Percentiles rank a stretch among this genome's conserved stretches.
phyloP scores from a whole-genome alignment of 2,113 vertebrate genomes.

The Rhea americana region DNA sequence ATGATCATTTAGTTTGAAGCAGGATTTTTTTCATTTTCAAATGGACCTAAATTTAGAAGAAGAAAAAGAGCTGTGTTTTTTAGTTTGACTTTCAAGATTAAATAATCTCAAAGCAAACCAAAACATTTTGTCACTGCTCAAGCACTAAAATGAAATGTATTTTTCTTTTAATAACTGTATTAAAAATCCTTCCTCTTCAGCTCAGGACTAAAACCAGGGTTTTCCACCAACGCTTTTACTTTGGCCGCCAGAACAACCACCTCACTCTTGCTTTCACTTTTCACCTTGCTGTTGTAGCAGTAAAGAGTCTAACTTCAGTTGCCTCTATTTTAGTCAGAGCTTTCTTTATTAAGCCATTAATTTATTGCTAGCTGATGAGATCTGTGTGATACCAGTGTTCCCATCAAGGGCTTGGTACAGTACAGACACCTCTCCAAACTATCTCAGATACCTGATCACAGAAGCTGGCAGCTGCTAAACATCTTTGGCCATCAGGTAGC shows the following conservation, averaged over 20 bases:
- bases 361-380: background rate
- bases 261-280: background rate
- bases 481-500: conserved; percentile 4
- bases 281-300: conserved; percentile 2
- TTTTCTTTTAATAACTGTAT: background rate
- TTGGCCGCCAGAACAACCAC: background rate
- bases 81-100: background rate
- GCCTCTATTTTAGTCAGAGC: background rate
- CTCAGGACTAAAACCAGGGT: background rate
- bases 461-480: background rate
- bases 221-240: background rate
- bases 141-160: background rate
- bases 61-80: background rate
- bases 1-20: background rate
- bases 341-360: background rate
- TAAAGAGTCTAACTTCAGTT: background rate
- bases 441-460: background rate
- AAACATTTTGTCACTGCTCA: conserved; percentile 30
- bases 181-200: background rate
- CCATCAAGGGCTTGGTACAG: background rate
- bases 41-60: background rate
- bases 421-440: background rate
- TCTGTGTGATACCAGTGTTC: background rate
- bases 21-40: background rate
- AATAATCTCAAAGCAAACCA: conserved; percentile 15